phyloP scores from a whole-genome alignment of 2,888 invertebrate species.

The Perithous albicinctus region DNA sequence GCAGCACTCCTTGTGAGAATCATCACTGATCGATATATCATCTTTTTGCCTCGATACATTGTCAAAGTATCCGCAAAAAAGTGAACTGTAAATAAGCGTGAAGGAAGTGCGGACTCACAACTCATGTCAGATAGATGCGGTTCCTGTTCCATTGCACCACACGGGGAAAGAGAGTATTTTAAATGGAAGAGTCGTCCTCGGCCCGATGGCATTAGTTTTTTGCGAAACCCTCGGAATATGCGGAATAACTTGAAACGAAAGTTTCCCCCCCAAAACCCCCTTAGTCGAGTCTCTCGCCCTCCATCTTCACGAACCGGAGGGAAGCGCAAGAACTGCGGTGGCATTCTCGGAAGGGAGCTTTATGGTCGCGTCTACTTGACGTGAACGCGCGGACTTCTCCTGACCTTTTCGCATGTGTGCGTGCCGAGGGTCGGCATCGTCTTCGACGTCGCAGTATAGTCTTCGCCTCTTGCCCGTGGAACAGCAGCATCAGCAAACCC shows the following conservation, averaged over 20 bases:
- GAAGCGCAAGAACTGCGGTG: slow-evolving; percentile 64
- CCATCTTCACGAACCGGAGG: slow-evolving; percentile 46
- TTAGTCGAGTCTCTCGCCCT: slow-evolving; percentile 28
- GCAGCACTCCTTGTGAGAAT: background rate
- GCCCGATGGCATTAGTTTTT: slow-evolving; percentile 66
- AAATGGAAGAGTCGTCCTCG: slow-evolving; percentile 51
- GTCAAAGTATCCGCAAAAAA: slow-evolving; percentile 35
- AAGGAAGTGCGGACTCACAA: slow-evolving; percentile 53
- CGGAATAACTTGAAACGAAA: slow-evolving; percentile 71
- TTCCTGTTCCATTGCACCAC: slow-evolving; percentile 37
- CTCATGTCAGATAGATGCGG: slow-evolving; percentile 49
- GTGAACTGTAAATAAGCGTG: slow-evolving; percentile 56
- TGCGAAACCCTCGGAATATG: slow-evolving; percentile 66
- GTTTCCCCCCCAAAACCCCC: background rate
- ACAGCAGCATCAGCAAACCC: slow-evolving; percentile 5
- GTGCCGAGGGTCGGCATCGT: slow-evolving; percentile 59
- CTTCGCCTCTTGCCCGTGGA: slow-evolving; percentile 41
- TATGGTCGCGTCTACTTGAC: slow-evolving; percentile 68
- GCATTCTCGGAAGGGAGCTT: slow-evolving; percentile 69
- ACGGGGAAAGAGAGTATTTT: slow-evolving; percentile 25
- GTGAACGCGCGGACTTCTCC: slow-evolving; percentile 53
- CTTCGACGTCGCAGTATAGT: slow-evolving; percentile 38
- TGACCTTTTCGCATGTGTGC: slow-evolving; percentile 64
- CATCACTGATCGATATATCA: slow-evolving; percentile 38
- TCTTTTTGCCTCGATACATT: slow-evolving; percentile 39